These are phyloP conservation scores for Drosophila rellima DNA, from an alignment of 2,888 invertebrate species.

Conservation along the genomic window DNA sequence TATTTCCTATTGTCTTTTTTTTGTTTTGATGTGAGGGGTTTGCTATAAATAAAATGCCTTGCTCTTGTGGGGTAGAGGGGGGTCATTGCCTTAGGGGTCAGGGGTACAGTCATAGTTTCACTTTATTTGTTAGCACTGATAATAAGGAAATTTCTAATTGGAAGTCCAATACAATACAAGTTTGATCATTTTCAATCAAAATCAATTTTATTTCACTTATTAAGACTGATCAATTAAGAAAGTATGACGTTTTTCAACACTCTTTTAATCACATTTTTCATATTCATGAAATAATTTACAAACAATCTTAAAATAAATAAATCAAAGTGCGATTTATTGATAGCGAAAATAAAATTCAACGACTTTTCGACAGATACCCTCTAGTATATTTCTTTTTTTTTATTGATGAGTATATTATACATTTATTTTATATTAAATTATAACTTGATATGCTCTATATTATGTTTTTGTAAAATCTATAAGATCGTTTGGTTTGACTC, in stretches of 20 bases:
- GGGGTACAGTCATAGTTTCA: conserved; percentile 4
- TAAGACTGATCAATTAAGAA: conserved; percentile 4
- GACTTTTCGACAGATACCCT: not conserved
- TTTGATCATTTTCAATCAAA: not conserved
- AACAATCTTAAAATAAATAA: conserved; percentile 11
- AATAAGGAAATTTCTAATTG: not conserved
- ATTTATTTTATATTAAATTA: not conserved
- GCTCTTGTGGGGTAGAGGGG: not conserved
- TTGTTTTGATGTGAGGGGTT: not conserved
- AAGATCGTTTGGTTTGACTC: not conserved
- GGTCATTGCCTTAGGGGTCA: conserved; percentile 16
- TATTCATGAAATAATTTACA: not conserved
- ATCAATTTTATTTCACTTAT: conserved; percentile 1
- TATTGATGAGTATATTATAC: too few species aligned
- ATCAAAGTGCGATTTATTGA: conserved; percentile 15
- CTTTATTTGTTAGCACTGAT: not conserved
- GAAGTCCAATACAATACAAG: conserved; percentile 3
- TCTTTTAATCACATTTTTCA: not conserved
- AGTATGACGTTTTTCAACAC: conserved; percentile 8
- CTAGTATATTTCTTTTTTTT: not conserved
- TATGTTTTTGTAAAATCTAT: not conserved
- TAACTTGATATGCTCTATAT: not conserved
- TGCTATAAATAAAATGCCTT: conserved; percentile 40
- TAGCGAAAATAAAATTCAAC: not conserved
- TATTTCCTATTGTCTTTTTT: conserved; percentile 28